A percentile compares a stretch with the other conserved stretches of the same genome.
These are phyloP conservation scores for Mormyrus hasselquistii DNA, from an alignment of 2,797 vertebrate species.

Conservation along the genomic window DNA sequence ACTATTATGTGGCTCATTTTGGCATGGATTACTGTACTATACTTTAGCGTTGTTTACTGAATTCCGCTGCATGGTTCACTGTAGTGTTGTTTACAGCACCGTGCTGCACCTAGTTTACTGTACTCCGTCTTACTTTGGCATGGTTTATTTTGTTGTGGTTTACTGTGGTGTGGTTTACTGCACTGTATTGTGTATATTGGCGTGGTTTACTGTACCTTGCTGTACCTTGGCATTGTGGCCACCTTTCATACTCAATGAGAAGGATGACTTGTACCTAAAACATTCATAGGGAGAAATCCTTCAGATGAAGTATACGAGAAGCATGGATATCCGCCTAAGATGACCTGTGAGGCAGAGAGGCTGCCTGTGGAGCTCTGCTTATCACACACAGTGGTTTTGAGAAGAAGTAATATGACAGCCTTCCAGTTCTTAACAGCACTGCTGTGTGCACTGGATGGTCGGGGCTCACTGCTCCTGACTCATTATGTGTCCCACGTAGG, in stretches of 20 bases:
- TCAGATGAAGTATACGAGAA: background rate
- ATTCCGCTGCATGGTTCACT: no score
- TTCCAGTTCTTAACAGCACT: background rate
- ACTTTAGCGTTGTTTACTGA: no score
- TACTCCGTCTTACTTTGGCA: background rate
- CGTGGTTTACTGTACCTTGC: background rate
- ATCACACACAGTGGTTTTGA: background rate
- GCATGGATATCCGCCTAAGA: background rate
- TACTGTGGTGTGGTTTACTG: background rate
- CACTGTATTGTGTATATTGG: background rate
- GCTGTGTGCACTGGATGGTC: background rate
- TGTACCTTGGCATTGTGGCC: background rate
- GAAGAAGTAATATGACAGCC: background rate
- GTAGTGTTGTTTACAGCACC: background rate
- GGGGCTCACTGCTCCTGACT: constrained; percentile 29
- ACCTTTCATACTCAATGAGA: background rate
- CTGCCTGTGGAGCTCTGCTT: background rate
- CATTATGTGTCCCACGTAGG: constrained; percentile 60
- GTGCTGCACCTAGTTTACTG: background rate
- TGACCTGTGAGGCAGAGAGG: background rate
- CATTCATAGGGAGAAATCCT: background rate
- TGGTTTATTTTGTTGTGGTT: background rate
- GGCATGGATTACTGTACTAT: no score
- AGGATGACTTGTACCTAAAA: background rate
- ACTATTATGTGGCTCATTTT: background rate